Conservation (phyloP, 2,888 invertebrate species). For the Abrostola triplasia region DNA sequence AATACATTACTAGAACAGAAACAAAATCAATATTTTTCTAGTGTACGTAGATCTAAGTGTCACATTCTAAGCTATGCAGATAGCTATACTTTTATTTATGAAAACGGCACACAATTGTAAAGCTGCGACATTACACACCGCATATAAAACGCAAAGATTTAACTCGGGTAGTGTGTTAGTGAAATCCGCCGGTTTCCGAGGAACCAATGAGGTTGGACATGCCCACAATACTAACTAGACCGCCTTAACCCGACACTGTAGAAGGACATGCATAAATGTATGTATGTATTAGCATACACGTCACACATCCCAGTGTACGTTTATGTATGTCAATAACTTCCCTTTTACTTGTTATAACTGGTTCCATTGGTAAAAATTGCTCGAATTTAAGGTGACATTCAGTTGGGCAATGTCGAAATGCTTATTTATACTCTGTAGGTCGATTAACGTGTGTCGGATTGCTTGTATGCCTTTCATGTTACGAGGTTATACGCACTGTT, state of each 20-base stretch:
- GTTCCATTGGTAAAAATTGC: conserved; percentile 28
- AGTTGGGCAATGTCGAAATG: conserved; percentile 25
- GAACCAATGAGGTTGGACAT: conserved; percentile 37
- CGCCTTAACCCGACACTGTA: conserved; percentile 31
- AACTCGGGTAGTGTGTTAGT: conserved; percentile 47
- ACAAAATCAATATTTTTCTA: too few species aligned
- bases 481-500: neutral
- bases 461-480: neutral
- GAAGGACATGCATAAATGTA: conserved; percentile 25
- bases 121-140: conserved; percentile 8
- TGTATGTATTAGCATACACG: neutral
- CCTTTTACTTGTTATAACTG: conserved; percentile 46
- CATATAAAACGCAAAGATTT: conserved; percentile 8
- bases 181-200: conserved; percentile 38
- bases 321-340: conserved; percentile 46
- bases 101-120: neutral
- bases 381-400: conserved; percentile 25
- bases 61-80: neutral
- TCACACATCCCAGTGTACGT: neutral
- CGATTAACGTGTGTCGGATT: neutral
- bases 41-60: too few species aligned
- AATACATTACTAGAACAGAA: too few species aligned
- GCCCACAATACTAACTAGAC: conserved; percentile 43
- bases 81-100: conserved; percentile 6
- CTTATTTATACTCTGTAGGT: conserved; percentile 24